Percentiles rank a stretch among this genome's conserved stretches.
phyloP scores from a whole-genome alignment of 2,113 vertebrate genomes.

The Candoia aspera region DNA sequence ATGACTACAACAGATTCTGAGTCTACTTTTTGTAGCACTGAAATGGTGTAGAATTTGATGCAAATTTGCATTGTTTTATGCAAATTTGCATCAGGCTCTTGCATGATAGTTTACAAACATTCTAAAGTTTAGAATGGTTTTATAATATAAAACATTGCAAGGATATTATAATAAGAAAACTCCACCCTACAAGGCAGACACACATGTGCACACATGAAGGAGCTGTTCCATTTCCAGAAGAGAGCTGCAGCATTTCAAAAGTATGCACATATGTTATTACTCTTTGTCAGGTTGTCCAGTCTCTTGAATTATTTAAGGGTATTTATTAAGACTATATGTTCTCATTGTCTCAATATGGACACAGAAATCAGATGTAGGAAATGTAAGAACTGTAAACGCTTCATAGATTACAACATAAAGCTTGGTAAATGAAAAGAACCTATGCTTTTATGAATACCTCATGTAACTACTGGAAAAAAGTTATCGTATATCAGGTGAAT shows the following conservation, averaged over 20 bases:
- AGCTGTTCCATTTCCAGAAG: neutral
- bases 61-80: neutral
- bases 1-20: neutral
- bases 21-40: neutral
- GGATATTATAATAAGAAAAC: neutral
- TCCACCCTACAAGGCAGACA: too few species aligned
- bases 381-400: slow-evolving; percentile 13
- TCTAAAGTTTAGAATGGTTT: neutral
- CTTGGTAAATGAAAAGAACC: neutral
- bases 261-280: slow-evolving; percentile 9
- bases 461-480: neutral
- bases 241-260: slow-evolving; percentile 22
- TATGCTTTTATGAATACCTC: neutral
- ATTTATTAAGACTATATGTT: neutral
- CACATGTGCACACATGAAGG: neutral
- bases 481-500: neutral
- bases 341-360: neutral
- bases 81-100: neutral
- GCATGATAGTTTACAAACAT: neutral
- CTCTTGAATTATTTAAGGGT: slow-evolving; percentile 26
- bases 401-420: neutral
- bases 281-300: neutral
- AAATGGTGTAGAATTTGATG: neutral
- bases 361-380: neutral
- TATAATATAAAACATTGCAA: neutral